These are phyloP conservation scores for Acheta domesticus DNA, from an alignment of 2,888 invertebrate species.

Conservation along the genomic window DNA sequence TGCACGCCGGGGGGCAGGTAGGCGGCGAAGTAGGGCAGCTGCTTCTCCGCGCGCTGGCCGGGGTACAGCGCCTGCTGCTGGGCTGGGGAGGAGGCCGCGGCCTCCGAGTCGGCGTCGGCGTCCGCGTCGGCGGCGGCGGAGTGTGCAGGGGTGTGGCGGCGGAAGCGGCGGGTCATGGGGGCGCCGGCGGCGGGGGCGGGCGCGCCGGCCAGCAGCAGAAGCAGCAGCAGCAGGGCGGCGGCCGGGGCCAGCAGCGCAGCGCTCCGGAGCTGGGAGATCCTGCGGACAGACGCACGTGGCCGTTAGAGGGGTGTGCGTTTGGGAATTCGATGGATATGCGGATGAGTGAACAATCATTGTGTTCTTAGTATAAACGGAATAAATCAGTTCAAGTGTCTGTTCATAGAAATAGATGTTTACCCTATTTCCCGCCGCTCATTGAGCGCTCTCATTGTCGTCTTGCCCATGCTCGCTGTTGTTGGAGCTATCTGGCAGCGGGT, in stretches of 20 bases:
- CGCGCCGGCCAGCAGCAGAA: not conserved
- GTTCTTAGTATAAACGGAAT: too few species aligned
- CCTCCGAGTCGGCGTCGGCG: not conserved
- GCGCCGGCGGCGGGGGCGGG: not conserved
- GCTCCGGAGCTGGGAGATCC: not conserved
- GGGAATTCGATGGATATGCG: too few species aligned
- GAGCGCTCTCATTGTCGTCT: too few species aligned
- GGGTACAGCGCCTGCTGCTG: not conserved
- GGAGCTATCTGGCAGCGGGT: too few species aligned
- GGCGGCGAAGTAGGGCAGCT: not conserved
- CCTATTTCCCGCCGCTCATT: too few species aligned
- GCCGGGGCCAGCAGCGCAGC: not conserved
- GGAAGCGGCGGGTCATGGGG: not conserved
- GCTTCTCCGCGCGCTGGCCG: not conserved
- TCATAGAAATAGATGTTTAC: too few species aligned
- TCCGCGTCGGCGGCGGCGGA: not conserved
- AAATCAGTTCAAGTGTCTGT: too few species aligned
- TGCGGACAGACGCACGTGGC: not conserved
- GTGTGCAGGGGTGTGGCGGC: not conserved
- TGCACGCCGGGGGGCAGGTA: not conserved
- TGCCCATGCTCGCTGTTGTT: too few species aligned
- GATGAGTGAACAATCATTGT: too few species aligned
- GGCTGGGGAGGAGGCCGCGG: not conserved
- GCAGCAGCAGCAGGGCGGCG: not conserved
- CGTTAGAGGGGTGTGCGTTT: too few species aligned